phyloP scores from a whole-genome alignment of 2,113 vertebrate species.

The Quiscalus mexicanus region DNA sequence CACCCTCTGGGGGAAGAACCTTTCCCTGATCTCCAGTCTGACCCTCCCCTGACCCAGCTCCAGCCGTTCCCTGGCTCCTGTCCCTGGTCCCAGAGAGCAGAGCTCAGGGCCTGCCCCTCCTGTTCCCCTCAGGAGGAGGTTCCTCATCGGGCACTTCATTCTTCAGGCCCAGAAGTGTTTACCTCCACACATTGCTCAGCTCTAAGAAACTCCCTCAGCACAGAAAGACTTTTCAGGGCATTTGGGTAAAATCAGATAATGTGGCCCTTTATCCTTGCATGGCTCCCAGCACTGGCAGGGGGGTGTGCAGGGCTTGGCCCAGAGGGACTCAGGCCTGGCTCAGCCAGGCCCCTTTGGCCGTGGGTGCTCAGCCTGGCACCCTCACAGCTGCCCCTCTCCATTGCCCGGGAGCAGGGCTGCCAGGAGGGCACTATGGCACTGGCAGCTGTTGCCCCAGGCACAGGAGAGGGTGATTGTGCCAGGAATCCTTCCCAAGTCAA shows the following conservation, averaged over 20 bases:
- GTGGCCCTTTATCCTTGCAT: neutral
- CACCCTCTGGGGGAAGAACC: neutral
- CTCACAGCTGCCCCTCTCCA: neutral
- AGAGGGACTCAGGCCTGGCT: neutral
- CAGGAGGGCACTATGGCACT: neutral
- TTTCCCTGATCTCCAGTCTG: neutral
- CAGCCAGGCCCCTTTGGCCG: neutral
- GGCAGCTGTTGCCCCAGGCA: neutral
- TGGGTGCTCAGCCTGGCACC: neutral
- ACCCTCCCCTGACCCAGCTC: rapidly evolving
- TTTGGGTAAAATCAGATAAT: neutral
- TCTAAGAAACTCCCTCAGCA: neutral
- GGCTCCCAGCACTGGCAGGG: neutral
- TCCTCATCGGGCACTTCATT: neutral
- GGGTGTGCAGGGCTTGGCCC: neutral
- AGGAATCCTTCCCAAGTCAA: neutral
- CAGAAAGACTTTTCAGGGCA: neutral
- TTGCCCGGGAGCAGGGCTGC: neutral
- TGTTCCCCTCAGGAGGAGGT: neutral
- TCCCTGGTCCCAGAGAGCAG: neutral
- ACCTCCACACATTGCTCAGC: neutral
- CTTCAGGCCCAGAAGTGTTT: neutral
- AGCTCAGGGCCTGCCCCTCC: neutral
- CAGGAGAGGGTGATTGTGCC: neutral
- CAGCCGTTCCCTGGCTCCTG: rapidly evolving